phyloP scores from a whole-genome alignment of 2,888 invertebrate genomes.

The Chymomyza caudatula region DNA sequence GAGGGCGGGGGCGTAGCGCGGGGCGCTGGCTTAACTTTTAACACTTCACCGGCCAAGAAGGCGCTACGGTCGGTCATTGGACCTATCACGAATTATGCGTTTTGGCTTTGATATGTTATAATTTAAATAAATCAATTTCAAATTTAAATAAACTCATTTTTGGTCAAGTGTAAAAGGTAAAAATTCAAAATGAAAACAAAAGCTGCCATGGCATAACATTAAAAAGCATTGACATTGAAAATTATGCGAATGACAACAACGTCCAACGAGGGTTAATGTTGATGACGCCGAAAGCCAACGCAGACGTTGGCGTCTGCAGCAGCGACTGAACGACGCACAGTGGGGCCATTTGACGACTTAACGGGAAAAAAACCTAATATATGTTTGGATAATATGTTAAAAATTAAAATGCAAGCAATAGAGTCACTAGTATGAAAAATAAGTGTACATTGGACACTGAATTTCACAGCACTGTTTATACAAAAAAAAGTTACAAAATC shows the following conservation, averaged over 20 bases:
- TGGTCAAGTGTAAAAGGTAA: neutral
- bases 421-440: too few species aligned
- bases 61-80: neutral
- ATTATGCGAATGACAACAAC: constrained; percentile 47
- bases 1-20: neutral
- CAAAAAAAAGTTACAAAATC: too few species aligned
- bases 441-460: too few species aligned
- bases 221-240: constrained; percentile 69
- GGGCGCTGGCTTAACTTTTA: neutral
- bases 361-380: too few species aligned
- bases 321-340: too few species aligned
- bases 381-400: too few species aligned
- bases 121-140: neutral
- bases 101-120: neutral
- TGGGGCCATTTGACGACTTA: too few species aligned
- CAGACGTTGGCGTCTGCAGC: too few species aligned
- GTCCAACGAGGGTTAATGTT: neutral
- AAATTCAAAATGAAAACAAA: constrained; percentile 2
- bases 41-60: neutral
- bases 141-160: neutral
- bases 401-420: too few species aligned
- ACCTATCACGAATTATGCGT: neutral
- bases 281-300: neutral
- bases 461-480: too few species aligned
- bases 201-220: constrained; percentile 43